These are phyloP conservation scores for Apostichopus californicus DNA, from an alignment of 35 echinoderm and acorn worm species.

Conservation along the genomic window DNA sequence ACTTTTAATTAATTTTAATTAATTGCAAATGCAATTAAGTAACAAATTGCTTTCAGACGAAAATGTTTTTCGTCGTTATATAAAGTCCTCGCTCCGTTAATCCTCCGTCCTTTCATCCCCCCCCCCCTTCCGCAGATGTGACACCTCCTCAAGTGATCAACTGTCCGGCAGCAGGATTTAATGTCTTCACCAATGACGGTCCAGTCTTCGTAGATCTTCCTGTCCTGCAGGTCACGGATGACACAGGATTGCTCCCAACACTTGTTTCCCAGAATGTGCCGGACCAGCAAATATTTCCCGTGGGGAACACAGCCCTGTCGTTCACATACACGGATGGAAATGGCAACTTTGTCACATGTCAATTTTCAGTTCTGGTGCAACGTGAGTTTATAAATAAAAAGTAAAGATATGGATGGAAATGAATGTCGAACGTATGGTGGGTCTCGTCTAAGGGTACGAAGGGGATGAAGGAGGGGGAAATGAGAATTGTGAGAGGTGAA, in stretches of 20 bases:
- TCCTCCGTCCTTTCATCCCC: too few species aligned
- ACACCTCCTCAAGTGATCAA: slow-evolving; percentile 27
- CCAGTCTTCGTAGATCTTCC: slow-evolving; percentile 17
- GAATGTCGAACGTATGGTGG: too few species aligned
- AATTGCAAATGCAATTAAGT: too few species aligned
- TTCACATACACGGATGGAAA: slow-evolving; percentile 18
- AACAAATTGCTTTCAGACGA: too few species aligned
- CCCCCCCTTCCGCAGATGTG: neutral
- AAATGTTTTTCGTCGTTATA: too few species aligned
- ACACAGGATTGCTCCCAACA: slow-evolving; percentile 3
- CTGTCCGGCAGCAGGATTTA: slow-evolving; percentile 16
- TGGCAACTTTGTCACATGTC: slow-evolving; percentile 12
- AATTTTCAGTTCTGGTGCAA: neutral
- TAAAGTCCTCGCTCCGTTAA: too few species aligned
- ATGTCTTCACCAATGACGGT: neutral
- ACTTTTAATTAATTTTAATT: too few species aligned
- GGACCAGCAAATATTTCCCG: neutral
- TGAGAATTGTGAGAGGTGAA: too few species aligned
- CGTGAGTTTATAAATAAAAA: neutral
- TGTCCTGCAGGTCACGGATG: slow-evolving; percentile 12
- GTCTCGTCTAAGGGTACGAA: too few species aligned
- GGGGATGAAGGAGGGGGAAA: too few species aligned
- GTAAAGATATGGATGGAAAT: too few species aligned
- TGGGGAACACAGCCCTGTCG: neutral
- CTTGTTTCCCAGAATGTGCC: neutral